Evolutionary conservation across 1,140 invertebrate genomes (phyloP), one percentile per base, ranked within the genome.

Genomic region (Drosophila mauritiana): DNA sequence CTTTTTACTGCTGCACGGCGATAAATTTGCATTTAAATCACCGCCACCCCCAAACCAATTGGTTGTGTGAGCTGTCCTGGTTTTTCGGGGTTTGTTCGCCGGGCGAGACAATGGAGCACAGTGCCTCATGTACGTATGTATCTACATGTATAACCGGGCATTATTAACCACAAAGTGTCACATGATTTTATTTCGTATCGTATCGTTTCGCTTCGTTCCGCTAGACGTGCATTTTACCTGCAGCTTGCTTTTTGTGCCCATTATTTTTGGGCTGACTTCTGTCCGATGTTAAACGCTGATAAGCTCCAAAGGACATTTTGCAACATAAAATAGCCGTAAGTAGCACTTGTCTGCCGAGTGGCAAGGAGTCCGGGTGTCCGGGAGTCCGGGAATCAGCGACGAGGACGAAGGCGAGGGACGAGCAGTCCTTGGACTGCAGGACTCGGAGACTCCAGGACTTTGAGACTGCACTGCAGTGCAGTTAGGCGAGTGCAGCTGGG

Each of bases 11-110:
- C 83, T 80, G 83, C 83, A 88, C 78, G 84, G 80, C 88, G 77
- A 89, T 89, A 89, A 89, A 89, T 89, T 89, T 89, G 84, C 84
- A 89, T 89, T 89, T 89, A 89, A 89, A 89, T 89, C 84, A 89
- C 84, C 84, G 85, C 58, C 76, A 49, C 70, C 53, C 48, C 40
- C 65, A 36, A 45, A 20, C 55, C 78, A 81, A 75, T 79, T 68
- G 57, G 52, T 69, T 69, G 55, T 64, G 55, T 40, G 56, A 54
- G 15, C 59, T 70, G 70, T 75, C 43, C 54, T 48, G 77, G 40
- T 76, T 76, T 74, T 76, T 76, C 49, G 73, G 73, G 54, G 37
- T 39, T 59, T 34, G 49, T 73, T 49, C 37, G 37, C 31, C 17
- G 46, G 39, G 15, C 45, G 36, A 67, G 46, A 78, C 74, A 78